Conservation (phyloP, 2,113 vertebrate genomes). For the Zingel zingel region DNA sequence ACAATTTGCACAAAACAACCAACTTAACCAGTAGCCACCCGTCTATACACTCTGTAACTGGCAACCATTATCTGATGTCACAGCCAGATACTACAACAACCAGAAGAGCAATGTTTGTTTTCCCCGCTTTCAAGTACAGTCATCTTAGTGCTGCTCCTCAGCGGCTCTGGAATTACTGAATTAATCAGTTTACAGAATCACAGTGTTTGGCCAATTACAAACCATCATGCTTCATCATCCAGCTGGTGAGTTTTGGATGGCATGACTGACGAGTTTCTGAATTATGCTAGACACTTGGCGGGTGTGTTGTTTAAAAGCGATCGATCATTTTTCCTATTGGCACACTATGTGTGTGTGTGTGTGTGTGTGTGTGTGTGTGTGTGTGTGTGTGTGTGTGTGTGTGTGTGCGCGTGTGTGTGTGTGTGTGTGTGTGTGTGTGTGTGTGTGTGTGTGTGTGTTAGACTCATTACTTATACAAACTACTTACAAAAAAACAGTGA, state of each 20-base stretch:
- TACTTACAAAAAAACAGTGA: background rate
- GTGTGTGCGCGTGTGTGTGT: slow-evolving; percentile 9
- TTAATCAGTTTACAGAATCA: slow-evolving; percentile 50
- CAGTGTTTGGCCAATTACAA: slow-evolving; percentile 38
- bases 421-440: slow-evolving; percentile 18
- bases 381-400: slow-evolving; percentile 9
- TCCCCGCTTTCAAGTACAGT: slow-evolving; percentile 1
- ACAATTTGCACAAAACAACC: background rate
- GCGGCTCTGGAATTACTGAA: slow-evolving; percentile 52
- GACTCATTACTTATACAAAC: background rate
- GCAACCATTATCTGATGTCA: background rate
- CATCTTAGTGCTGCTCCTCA: slow-evolving; percentile 30
- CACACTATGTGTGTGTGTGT: background rate
- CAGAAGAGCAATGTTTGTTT: slow-evolving; percentile 1
- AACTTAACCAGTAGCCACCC: background rate
- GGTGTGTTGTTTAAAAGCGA: slow-evolving; percentile 9
- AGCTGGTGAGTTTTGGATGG: slow-evolving; percentile 51
- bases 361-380: slow-evolving; percentile 18
- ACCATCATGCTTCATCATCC: slow-evolving; percentile 54
- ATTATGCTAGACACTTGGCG: slow-evolving; percentile 40
- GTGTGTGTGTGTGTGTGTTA: background rate
- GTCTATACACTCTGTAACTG: background rate
- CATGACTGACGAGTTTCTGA: slow-evolving; percentile 21
- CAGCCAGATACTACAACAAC: background rate
- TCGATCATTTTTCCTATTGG: slow-evolving; percentile 3